These are phyloP conservation scores for Poeciliopsis retropinna DNA, from an alignment of 2,113 vertebrate genomes.

Conservation along the genomic window DNA sequence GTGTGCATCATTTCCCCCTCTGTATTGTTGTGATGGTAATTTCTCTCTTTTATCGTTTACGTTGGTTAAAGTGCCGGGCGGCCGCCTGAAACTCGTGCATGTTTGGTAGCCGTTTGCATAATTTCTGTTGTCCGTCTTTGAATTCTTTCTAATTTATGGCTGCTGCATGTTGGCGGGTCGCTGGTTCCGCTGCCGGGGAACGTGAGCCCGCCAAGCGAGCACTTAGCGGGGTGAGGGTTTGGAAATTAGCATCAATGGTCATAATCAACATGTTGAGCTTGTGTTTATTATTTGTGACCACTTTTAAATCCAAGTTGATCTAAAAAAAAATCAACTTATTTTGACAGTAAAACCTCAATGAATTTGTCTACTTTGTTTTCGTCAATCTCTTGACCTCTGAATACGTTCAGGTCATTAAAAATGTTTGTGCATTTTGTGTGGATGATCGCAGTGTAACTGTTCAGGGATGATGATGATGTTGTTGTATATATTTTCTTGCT, in stretches of 20 bases:
- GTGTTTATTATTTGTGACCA: neutral
- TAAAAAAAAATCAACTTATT: neutral
- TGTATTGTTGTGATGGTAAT: constrained; percentile 58
- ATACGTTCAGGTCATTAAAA: constrained; percentile 54
- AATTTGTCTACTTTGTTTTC: constrained; percentile 11
- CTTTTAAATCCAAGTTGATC: neutral
- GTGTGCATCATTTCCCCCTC: constrained; percentile 49
- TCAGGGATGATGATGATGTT: constrained; percentile 72
- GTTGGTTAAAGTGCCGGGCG: constrained; percentile 63
- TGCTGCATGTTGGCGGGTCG: constrained; percentile 60
- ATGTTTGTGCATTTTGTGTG: constrained; percentile 19
- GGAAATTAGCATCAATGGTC: neutral
- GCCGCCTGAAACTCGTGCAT: constrained; percentile 69
- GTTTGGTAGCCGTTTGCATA: constrained; percentile 58
- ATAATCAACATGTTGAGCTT: neutral
- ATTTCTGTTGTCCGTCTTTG: constrained; percentile 36
- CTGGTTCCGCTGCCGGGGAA: constrained; percentile 33
- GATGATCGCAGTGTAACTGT: constrained; percentile 72
- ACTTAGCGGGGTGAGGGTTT: constrained; percentile 48
- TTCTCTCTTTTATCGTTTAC: constrained; percentile 57
- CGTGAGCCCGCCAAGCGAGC: constrained; percentile 39
- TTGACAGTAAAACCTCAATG: constrained; percentile 5
- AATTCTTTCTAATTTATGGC: constrained; percentile 69
- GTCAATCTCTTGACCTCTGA: constrained; percentile 32
- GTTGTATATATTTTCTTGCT: constrained; percentile 69